phyloP scores from a whole-genome alignment of 35 echinoderm and acorn worm species.

The Ophioderma brevispina region DNA sequence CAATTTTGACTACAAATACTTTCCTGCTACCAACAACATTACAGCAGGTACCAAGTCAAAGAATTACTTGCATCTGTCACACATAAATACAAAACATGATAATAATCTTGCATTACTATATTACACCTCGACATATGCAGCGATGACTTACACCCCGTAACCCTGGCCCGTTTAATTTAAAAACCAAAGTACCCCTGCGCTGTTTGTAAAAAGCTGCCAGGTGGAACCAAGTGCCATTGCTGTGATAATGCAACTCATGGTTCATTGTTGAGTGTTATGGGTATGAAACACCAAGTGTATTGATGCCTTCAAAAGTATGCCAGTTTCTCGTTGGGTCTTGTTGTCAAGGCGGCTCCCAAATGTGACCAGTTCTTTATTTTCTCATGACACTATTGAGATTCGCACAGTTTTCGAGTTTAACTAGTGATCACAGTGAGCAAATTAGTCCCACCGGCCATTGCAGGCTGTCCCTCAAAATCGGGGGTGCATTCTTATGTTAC shows the following conservation, averaged over 20 bases:
- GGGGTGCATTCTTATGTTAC: not conserved
- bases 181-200: not conserved
- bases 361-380: not conserved
- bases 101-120: not conserved
- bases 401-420: not conserved
- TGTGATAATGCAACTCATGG: not conserved
- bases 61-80: not conserved
- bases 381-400: not conserved
- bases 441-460: not conserved
- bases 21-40: not conserved
- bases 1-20: not conserved
- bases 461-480: not conserved
- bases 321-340: not conserved
- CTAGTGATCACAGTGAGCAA: not conserved
- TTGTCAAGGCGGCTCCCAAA: not conserved
- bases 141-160: not conserved
- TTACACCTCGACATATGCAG: not conserved
- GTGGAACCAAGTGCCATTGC: not conserved
- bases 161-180: not conserved
- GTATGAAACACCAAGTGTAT: not conserved
- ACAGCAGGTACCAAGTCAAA: not conserved
- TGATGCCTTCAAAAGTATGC: not conserved
- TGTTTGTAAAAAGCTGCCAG: not conserved
- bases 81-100: not conserved
- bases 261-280: not conserved